Evolutionary conservation across 2,888 invertebrate genomes (phyloP).

Genomic region (Bombylius discolor): DNA sequence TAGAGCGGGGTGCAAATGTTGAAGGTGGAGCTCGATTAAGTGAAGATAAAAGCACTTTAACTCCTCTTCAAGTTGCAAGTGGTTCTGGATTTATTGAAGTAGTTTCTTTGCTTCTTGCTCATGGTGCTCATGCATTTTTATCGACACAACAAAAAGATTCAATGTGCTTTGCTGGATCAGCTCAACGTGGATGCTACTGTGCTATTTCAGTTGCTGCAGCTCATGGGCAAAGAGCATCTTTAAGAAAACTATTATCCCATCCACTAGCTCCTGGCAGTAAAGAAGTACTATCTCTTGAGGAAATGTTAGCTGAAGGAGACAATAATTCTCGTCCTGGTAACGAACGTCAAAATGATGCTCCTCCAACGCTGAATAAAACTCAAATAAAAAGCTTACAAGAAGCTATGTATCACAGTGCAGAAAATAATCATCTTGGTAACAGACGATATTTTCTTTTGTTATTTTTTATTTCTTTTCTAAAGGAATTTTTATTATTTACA

Average conservation of each 20-base stretch:
- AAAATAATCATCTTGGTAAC: conserved; percentile 73
- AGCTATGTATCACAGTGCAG: conserved; percentile 89
- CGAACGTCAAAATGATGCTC: conserved; percentile 30
- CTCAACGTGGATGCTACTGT: conserved; percentile 76
- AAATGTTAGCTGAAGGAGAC: conserved; percentile 78
- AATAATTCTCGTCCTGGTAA: conserved; percentile 26
- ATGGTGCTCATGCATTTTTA: conserved; percentile 79
- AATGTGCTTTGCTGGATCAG: conserved; percentile 72
- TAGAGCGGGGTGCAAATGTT: conserved; percentile 69
- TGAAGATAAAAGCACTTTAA: conserved; percentile 75
- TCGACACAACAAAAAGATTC: conserved; percentile 73
- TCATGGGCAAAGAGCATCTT: conserved; percentile 67
- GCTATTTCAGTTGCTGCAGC: conserved; percentile 82
- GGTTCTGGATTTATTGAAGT: conserved; percentile 70
- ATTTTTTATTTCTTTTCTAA: not conserved
- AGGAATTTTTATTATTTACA: conserved; percentile 22
- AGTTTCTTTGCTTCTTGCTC: conserved; percentile 63
- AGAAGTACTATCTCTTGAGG: conserved; percentile 74
- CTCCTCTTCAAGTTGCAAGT: conserved; percentile 77
- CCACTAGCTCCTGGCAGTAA: conserved; percentile 51
- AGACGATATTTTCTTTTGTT: not conserved
- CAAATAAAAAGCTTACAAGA: conserved; percentile 79
- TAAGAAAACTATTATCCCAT: conserved; percentile 66
- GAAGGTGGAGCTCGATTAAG: conserved; percentile 74
- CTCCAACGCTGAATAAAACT: conserved; percentile 52